Base-by-base conservation (phyloP, 1,140 invertebrate genomes). In the Papilio aristodemus region DNA sequence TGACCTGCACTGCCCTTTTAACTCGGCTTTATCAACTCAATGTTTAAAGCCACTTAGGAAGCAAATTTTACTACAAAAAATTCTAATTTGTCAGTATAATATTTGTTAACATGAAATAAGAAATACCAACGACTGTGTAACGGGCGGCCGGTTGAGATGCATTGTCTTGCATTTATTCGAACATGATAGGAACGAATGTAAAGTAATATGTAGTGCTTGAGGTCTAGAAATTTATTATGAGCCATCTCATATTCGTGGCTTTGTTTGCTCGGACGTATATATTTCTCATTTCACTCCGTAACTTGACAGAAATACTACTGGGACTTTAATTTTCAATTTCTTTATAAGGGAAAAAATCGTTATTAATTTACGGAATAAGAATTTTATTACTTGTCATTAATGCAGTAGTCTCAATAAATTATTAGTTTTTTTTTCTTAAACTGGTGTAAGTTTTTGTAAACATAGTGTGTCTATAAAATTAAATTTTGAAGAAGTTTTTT, bases 131-230 rank as follows among this genome's bases (percentile, higher is more conserved):
- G 63, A 62, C 67, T 41, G 68, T 71, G 70, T 71, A 68, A 74
- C 39, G 67, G 37, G n/a, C 68, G 54, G 69, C 70, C 38, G 54
- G 7, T 38, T 66, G 69, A 75, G 66, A 70, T 57, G 72, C 70
- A 71, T 74, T 72, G 73, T 73, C 67, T 68, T 46, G 71, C 74
- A 76, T 76, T 72, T 73, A 76, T 66, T 66, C 25, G 63, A 66
- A 66, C 76, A 76, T 78, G 72, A 81, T 73, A 71, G 67, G 71
- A 78, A 77, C 73, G 72, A 75, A 79, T 77, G 77, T 77, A 79
- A 79, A 77, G 71, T 74, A 72, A 79, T 76, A 77, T 71, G 70
- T 72, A 67, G 66, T 79, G 68, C 70, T 68, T 70, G 71, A 58
- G 46, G 67, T 64, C 64, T 43, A 67, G 69, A 64, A 67, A 68